Evolutionary conservation across 2,113 vertebrate genomes (phyloP), one percentile per base, ranked within the genome.

Genomic region (Xenopus borealis): DNA sequence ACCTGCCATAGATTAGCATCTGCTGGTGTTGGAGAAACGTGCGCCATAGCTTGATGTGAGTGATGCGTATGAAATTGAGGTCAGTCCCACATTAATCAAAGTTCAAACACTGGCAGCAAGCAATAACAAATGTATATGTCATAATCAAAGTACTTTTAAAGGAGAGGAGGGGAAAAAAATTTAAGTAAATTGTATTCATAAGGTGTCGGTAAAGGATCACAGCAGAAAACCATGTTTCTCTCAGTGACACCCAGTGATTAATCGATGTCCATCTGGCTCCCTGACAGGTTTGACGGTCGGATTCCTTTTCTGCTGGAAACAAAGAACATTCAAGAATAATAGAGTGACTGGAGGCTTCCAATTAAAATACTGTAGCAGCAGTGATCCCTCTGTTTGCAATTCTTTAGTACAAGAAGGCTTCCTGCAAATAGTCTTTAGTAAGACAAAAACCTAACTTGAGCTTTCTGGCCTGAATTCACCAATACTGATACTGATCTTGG

Each of bases 41-140:
- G 72, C 66, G 75, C 74, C 45, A 46, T 14, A 0, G 64, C 0
- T 0, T 72, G 20, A 72, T 4, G 1, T 66, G 80, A 40, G 20
- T 69, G 70, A 72, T 62, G 30, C 79, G 64, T 70, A 16, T 65
- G 81, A 69, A 79, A 81, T 61, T 17, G 57, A 72, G 81, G 80
- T 80, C 67, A 11, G 40, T 20, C 70, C 4, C 58, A 69, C 63
- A 67, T 80, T 72, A 12, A 64, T 65, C 80, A 58, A 55, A 77
- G 80, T 66, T 80, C 82, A 80, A 65, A 20, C 10, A 9, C 44
- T 10, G 67, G 69, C 79, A 59, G 66, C 53, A 59, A 83, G 33
- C 71, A 62, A 3, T 30, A 13, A 79, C 53, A 18, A 62, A 58
- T 69, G 72, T 20, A 17, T 65, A 13, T 69, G 59, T 6, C 44